Conservation (phyloP, 2,113 vertebrate species). For the Pelmatolapia mariae region DNA sequence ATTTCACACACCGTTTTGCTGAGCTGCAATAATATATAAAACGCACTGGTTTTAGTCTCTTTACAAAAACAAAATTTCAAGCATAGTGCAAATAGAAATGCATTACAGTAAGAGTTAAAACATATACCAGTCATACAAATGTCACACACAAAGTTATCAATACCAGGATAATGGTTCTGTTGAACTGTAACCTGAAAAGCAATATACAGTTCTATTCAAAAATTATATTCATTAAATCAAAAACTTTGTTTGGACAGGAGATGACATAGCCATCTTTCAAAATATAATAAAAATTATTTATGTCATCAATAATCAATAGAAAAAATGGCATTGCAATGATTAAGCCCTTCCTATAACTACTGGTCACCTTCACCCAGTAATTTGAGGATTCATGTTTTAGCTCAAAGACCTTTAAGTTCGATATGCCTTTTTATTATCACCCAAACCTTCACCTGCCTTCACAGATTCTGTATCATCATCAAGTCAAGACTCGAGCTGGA, state of each 20-base stretch:
- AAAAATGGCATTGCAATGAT: background rate
- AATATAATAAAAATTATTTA: background rate
- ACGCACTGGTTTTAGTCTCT: background rate
- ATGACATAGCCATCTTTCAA: background rate
- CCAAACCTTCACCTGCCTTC: background rate
- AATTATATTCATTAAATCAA: background rate
- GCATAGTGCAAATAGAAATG: background rate
- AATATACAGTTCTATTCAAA: rapidly evolving
- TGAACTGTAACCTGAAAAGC: background rate
- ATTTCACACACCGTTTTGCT: background rate
- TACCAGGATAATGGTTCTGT: background rate
- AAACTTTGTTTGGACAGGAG: background rate
- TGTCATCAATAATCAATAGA: background rate
- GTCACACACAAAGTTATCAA: background rate
- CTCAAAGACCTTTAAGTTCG: background rate
- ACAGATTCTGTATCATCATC: background rate
- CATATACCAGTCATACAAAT: background rate
- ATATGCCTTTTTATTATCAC: background rate
- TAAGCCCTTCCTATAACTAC: background rate
- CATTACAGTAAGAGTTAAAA: background rate
- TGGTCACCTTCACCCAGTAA: background rate
- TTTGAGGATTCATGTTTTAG: background rate
- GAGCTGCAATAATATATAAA: background rate
- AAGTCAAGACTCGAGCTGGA: background rate
- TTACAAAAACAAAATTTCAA: background rate